phyloP scores from a whole-genome alignment of 2,113 vertebrate species.

The Melanerpes aurifrons region DNA sequence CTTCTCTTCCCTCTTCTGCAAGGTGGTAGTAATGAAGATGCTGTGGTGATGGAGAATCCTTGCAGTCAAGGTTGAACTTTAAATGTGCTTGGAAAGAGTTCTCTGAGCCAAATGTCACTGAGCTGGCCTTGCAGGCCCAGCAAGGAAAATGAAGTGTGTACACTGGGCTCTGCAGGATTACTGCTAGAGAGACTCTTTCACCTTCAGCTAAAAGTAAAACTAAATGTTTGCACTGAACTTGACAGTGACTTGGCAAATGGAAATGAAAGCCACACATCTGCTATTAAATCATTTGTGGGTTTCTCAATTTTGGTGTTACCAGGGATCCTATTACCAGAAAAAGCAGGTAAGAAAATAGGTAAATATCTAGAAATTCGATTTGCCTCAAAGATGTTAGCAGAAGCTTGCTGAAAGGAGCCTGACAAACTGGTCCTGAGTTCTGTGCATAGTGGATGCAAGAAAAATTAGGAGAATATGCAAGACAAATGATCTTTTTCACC shows the following conservation, averaged over 20 bases:
- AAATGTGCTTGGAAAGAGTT: conserved; percentile 27
- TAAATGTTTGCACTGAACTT: conserved; percentile 16
- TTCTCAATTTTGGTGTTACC: not conserved
- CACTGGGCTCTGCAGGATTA: conserved; percentile 41
- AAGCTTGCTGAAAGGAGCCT: not conserved
- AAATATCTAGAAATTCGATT: not conserved
- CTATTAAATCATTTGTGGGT: not conserved
- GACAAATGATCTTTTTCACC: not conserved
- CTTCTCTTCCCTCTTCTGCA: not conserved
- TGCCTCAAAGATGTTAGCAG: not conserved
- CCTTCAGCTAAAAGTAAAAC: conserved; percentile 16
- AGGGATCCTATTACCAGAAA: not conserved
- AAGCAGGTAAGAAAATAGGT: not conserved
- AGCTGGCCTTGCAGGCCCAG: not conserved
- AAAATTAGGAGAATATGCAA: not conserved
- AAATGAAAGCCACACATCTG: not conserved
- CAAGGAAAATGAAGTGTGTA: conserved; percentile 31
- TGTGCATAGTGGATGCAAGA: fast-evolving
- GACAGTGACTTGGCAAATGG: not conserved
- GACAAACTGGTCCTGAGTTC: not conserved
- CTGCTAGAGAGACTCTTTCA: conserved; percentile 12
- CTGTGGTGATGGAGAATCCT: conserved; percentile 27
- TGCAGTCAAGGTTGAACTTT: conserved; percentile 35
- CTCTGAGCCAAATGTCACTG: not conserved
- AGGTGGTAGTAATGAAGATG: conserved; percentile 47